Percentiles rank a stretch among this genome's conserved stretches.
These are phyloP conservation scores for Tiliqua scincoides DNA, from an alignment of 2,113 vertebrate genomes.

Conservation along the genomic window DNA sequence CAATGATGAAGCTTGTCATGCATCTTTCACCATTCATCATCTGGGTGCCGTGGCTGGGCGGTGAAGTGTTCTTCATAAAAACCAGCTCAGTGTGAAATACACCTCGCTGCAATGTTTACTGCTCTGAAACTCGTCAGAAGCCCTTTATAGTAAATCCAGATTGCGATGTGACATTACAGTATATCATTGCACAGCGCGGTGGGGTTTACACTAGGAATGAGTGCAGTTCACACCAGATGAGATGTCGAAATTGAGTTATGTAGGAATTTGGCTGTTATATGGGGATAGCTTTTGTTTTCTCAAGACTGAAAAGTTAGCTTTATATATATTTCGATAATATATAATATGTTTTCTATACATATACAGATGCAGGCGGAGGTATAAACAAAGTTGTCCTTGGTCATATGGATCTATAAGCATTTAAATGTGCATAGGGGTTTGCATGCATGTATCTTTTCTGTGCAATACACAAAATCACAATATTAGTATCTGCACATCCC, in stretches of 20 bases:
- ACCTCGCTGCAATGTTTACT: conserved; percentile 98
- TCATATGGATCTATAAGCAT: background rate
- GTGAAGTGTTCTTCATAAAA: conserved; percentile 99
- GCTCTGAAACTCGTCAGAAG: conserved; percentile 97
- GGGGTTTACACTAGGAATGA: conserved; percentile 87
- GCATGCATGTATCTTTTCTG: background rate
- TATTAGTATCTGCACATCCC: background rate
- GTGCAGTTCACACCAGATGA: conserved; percentile 91
- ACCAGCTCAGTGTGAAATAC: conserved; percentile 99
- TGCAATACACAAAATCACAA: background rate
- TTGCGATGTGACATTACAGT: conserved; percentile 97
- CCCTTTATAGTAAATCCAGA: conserved; percentile 96
- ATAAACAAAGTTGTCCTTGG: background rate
- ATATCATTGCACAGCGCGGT: conserved; percentile 89
- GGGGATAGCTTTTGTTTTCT: conserved; percentile 89
- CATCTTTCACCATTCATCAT: conserved; percentile 99
- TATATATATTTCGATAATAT: conserved; percentile 71
- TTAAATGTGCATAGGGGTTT: background rate
- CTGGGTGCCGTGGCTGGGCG: conserved; percentile 90
- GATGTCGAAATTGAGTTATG: conserved; percentile 96
- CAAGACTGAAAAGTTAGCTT: conserved; percentile 85
- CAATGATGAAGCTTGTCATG: conserved; percentile 99
- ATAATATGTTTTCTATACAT: conserved; percentile 60
- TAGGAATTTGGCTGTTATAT: conserved; percentile 91
- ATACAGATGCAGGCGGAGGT: conserved; percentile 41